These are phyloP conservation scores for Actinernus sp. DNA, from an alignment of 92 coral and sea anemone species.

Conservation along the genomic window DNA sequence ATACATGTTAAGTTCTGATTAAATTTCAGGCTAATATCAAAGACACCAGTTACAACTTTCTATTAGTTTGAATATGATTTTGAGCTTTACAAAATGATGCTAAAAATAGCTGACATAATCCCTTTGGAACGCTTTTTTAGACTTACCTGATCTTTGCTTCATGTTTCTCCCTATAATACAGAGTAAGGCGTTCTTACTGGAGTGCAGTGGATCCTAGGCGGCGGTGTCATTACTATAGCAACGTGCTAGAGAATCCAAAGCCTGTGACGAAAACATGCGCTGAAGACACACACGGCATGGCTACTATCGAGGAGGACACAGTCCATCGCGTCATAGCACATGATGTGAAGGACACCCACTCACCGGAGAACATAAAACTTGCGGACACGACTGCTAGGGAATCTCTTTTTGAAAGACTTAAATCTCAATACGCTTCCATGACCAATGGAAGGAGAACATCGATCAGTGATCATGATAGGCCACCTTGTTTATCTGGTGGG, in stretches of 20 bases:
- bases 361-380: slow-evolving; percentile 1
- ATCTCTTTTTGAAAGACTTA: slow-evolving; percentile 13
- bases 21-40: no score
- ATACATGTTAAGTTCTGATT: no score
- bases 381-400: slow-evolving; percentile 17
- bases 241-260: slow-evolving; percentile 47
- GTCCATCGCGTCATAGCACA: slow-evolving; percentile 61
- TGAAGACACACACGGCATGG: slow-evolving; percentile 31
- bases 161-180: slow-evolving; percentile 9
- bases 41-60: no score
- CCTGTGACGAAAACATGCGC: slow-evolving; percentile 6
- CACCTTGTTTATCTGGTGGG: no score
- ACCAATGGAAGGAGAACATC: no score
- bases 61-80: no score
- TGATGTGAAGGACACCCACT: slow-evolving; percentile 14
- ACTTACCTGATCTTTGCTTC: no score
- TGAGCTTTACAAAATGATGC: no score
- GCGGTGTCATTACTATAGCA: slow-evolving; percentile 85
- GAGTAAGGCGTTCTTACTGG: slow-evolving; percentile 92
- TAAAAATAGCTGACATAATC: no score
- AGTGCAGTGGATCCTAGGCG: slow-evolving; percentile 87
- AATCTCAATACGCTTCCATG: no score
- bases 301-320: slow-evolving; percentile 24
- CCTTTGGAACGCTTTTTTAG: no score
- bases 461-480: no score